These are phyloP conservation scores for Acanthurus tractus DNA, from an alignment of 2,797 vertebrate species.

Conservation along the genomic window DNA sequence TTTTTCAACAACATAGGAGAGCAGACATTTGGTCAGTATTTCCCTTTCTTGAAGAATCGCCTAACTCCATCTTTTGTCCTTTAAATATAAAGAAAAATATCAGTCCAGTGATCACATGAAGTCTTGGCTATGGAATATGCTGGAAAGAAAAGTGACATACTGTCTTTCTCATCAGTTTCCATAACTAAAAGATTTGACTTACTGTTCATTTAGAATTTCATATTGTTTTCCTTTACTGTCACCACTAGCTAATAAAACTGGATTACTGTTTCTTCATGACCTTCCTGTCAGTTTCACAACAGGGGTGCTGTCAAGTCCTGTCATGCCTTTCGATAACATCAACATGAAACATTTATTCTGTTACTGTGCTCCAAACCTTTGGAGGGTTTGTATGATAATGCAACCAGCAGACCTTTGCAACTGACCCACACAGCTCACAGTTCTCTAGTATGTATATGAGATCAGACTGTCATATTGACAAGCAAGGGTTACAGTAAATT, in stretches of 20 bases:
- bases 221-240: neutral
- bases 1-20: conserved; percentile 1
- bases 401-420: conserved; percentile 14
- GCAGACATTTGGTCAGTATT: neutral
- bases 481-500: conserved; percentile 14
- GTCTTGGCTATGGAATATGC: conserved; percentile 21
- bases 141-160: conserved; percentile 18
- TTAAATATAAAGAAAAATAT: conserved; percentile 16
- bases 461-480: too few relatives aligned
- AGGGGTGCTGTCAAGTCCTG: conserved; percentile 20
- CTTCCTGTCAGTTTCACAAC: conserved; percentile 22
- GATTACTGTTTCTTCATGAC: neutral
- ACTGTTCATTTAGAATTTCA: neutral
- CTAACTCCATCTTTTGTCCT: neutral
- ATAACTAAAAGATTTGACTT: conserved; percentile 1
- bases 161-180: neutral
- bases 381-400: conserved; percentile 18
- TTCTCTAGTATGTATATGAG: neutral
- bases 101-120: conserved; percentile 54
- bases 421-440: conserved; percentile 2
- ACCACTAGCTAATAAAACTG: conserved; percentile 1
- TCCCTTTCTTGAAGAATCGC: neutral
- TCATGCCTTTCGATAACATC: conserved; percentile 24
- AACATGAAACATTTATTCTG: conserved; percentile 39
- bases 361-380: conserved; percentile 9